phyloP scores from a whole-genome alignment of 2,888 invertebrate species.

The Caenorhabditis panamensis region DNA sequence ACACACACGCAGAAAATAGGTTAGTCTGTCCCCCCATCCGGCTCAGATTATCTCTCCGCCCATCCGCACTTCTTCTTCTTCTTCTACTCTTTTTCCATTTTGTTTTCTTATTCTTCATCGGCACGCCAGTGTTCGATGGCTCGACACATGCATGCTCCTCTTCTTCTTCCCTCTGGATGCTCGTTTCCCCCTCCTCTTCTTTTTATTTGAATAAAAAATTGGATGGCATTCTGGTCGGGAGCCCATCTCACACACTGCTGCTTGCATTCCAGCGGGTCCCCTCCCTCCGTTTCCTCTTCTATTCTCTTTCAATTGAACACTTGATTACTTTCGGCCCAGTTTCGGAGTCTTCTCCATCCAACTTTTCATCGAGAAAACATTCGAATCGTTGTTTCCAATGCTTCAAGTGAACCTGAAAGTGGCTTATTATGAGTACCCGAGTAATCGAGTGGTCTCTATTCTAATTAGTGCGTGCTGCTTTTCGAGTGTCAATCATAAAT shows the following conservation, averaged over 20 bases:
- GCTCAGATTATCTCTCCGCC: not conserved
- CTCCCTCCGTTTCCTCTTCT: not conserved
- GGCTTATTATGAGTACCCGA: not conserved
- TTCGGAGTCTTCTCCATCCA: not conserved
- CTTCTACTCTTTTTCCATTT: not conserved
- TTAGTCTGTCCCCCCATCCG: constrained; percentile 3
- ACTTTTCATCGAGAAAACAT: constrained; percentile 3
- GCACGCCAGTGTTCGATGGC: constrained; percentile 19
- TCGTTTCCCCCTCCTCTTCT: constrained; percentile 29
- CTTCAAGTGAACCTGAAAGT: not conserved
- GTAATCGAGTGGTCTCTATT: constrained; percentile 15
- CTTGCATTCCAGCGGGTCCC: constrained; percentile 30
- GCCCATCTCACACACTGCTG: constrained; percentile 30
- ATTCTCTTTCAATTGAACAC: constrained; percentile 20
- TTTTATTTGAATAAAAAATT: constrained; percentile 62
- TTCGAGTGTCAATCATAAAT: constrained; percentile 33
- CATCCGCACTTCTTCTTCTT: not conserved
- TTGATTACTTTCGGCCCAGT: constrained; percentile 23
- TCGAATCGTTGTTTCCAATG: constrained; percentile 3
- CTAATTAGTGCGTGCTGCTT: constrained; percentile 31
- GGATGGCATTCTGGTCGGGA: constrained; percentile 51
- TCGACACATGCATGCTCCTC: constrained; percentile 37
- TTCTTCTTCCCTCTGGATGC: constrained; percentile 2
- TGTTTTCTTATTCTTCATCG: constrained; percentile 4
- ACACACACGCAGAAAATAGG: constrained; percentile 5